Evolutionary conservation across 2,888 invertebrate genomes (phyloP).

Genomic region (Sisyra terminalis): DNA sequence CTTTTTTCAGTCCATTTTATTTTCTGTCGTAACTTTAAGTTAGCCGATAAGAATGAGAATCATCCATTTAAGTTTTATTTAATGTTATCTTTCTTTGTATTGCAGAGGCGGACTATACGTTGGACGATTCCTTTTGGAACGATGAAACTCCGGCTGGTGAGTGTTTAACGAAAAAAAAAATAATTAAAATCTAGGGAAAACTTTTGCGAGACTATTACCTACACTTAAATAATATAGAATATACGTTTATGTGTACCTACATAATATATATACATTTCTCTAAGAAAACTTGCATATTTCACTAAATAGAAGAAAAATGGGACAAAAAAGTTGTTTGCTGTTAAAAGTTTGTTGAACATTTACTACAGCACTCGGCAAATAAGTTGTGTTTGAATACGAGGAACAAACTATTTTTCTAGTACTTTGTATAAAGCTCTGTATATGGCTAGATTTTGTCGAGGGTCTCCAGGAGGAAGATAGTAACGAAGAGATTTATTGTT

Average conservation of each 20-base stretch:
- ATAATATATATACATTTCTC: background rate
- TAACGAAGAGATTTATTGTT: too few relatives aligned
- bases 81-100: constrained; percentile 26
- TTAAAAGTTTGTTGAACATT: background rate
- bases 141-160: constrained; percentile 83
- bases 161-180: constrained; percentile 22
- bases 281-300: background rate
- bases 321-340: background rate
- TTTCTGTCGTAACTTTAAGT: background rate
- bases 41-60: background rate
- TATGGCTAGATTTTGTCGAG: too few relatives aligned
- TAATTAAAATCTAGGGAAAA: background rate
- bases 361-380: too few relatives aligned
- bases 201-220: background rate
- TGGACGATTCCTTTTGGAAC: constrained; percentile 88
- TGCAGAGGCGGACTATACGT: constrained; percentile 82
- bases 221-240: background rate
- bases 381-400: too few relatives aligned
- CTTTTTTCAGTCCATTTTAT: background rate
- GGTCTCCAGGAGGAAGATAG: too few relatives aligned
- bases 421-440: too few relatives aligned
- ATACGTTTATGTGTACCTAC: background rate
- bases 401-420: too few relatives aligned
- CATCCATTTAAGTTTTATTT: background rate
- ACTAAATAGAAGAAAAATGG: background rate